Evolutionary conservation across 2,888 invertebrate species (phyloP).

Genomic region (Pseudococcus longispinus): DNA sequence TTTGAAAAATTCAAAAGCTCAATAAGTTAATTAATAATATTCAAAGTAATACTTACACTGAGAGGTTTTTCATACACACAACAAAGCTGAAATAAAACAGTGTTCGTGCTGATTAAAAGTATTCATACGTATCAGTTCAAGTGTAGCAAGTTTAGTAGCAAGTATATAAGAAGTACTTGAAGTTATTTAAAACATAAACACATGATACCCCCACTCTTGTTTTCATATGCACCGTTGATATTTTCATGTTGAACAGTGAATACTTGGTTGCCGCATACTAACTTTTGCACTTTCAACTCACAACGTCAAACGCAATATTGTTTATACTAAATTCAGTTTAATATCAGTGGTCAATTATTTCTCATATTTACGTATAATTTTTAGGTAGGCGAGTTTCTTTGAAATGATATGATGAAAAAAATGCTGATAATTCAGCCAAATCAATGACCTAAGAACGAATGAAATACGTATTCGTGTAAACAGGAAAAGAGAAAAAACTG

Average conservation of each 20-base stretch:
- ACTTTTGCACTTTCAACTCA: not conserved
- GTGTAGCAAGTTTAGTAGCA: not conserved
- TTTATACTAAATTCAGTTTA: not conserved
- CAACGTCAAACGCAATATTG: not conserved
- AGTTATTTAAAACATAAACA: constrained; percentile 30
- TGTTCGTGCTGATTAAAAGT: not conserved
- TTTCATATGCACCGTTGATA: not conserved
- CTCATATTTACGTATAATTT: not conserved
- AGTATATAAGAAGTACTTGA: not conserved
- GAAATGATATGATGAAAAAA: not conserved
- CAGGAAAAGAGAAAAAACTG: not conserved
- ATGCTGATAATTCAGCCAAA: not conserved
- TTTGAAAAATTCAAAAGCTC: too few species aligned
- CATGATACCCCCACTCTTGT: constrained; percentile 39
- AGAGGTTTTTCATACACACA: not conserved
- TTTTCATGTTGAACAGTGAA: not conserved
- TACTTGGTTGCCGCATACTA: not conserved
- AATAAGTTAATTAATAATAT: not conserved
- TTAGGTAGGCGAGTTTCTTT: not conserved
- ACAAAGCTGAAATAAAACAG: not conserved
- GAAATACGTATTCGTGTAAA: not conserved
- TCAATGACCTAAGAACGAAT: not conserved
- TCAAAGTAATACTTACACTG: not conserved
- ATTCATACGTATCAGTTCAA: not conserved
- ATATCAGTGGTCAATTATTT: not conserved